Conservation (phyloP, 2,888 invertebrate species). For the Petrolisthes cinctipes region DNA sequence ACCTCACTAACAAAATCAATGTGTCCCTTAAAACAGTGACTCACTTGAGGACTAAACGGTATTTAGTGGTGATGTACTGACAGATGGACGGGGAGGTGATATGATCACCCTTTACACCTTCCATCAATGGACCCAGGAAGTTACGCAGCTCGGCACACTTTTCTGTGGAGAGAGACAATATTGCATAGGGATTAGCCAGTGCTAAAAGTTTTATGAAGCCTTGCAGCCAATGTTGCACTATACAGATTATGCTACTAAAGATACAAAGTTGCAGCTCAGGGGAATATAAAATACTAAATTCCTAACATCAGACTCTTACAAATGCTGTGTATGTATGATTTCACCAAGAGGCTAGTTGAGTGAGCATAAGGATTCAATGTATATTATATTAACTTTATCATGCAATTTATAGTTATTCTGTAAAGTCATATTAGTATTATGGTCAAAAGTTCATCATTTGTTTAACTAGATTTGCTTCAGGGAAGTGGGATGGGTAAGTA, state of each 20-base stretch:
- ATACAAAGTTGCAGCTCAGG: neutral
- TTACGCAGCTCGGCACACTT: constrained; percentile 39
- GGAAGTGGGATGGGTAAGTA: too few species aligned
- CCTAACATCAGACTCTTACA: too few species aligned
- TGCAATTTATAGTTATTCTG: too few species aligned
- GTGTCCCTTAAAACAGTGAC: neutral
- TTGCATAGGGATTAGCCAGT: neutral
- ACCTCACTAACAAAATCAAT: too few species aligned
- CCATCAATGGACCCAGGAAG: constrained; percentile 45
- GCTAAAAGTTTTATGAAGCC: neutral
- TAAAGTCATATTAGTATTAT: too few species aligned
- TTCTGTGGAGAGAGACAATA: constrained; percentile 24
- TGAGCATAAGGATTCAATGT: too few species aligned
- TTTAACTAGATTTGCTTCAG: too few species aligned
- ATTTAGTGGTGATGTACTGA: constrained; percentile 54
- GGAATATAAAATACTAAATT: neutral
- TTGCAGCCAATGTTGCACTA: neutral
- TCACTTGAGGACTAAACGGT: constrained; percentile 50
- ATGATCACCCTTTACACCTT: constrained; percentile 26
- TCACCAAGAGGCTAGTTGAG: too few species aligned
- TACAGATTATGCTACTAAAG: neutral
- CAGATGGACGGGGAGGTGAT: constrained; percentile 12
- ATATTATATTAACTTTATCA: too few species aligned
- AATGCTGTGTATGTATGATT: too few species aligned
- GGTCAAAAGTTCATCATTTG: too few species aligned